Evolutionary conservation across 2,888 invertebrate genomes (phyloP).

Genomic region (Exocentrus adspersus): DNA sequence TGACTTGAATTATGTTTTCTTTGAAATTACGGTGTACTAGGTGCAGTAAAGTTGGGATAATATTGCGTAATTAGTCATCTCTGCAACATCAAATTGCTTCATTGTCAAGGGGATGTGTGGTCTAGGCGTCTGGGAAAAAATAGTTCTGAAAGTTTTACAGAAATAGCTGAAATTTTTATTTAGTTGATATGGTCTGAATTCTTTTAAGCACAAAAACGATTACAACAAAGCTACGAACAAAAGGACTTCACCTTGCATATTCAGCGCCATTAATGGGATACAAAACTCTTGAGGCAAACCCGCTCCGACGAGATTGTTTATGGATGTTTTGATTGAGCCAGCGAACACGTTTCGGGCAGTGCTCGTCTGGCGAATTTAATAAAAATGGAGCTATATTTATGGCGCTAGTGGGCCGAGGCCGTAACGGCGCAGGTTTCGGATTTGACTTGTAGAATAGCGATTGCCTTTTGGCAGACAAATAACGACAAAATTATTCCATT

Average conservation of each 20-base stretch:
- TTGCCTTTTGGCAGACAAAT: conserved; percentile 56
- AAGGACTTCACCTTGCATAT: neutral
- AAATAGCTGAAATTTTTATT: too few species aligned
- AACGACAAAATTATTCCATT: conserved; percentile 60
- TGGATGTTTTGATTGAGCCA: conserved; percentile 25
- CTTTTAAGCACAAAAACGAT: too few species aligned
- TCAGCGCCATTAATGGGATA: neutral
- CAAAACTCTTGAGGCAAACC: neutral
- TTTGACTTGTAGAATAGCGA: conserved; percentile 53
- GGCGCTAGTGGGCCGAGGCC: conserved; percentile 34
- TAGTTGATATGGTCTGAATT: too few species aligned
- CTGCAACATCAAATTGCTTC: neutral
- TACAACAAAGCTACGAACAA: too few species aligned
- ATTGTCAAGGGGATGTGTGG: neutral
- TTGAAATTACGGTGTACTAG: neutral
- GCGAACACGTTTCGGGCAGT: conserved; percentile 35
- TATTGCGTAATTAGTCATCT: neutral
- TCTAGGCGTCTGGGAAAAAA: too few species aligned
- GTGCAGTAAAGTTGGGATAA: neutral
- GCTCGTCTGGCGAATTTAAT: conserved; percentile 36
- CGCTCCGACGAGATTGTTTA: conserved; percentile 14
- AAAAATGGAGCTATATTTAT: conserved; percentile 43
- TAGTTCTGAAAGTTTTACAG: too few species aligned
- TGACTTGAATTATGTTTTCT: conserved; percentile 9
- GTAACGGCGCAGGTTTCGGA: conserved; percentile 39